Evolutionary conservation across 2,797 vertebrate species (phyloP), one percentile per base, ranked within the genome.

Genomic region (Echiichthys vipera): DNA sequence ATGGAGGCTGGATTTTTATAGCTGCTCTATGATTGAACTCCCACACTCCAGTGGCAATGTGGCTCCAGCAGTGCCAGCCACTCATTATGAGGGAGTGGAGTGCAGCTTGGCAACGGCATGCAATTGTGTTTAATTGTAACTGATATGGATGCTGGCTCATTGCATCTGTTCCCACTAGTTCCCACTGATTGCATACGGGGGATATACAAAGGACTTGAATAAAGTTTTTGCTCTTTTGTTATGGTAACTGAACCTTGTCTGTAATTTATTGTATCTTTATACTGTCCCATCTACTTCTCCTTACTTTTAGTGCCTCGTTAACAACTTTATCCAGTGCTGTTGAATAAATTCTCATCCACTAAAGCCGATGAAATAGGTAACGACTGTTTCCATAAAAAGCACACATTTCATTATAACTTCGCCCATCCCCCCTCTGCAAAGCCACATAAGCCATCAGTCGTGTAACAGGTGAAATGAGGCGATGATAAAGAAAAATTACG

Each of bases 71-170:
- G 77, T 43, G 66, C 57, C 70, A 69, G 62, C 64, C 50, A 9
- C 80, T 86, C 81, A 82, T 83, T 83, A 82, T 49, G 72, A 83
- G 50, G 58, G 76, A 87, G 71, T 4, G 17, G 36, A 77, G 74
- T 36, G 55, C 64, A 77, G 76, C 72, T 59, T 47, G 80, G 57
- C 55, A 86, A 63, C 57, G 20, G 69, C 78, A 71, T 32, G 50
- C 77, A 71, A 34, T 83, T 72, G 77, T 79, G 77, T 83, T 87
- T 88, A 91, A 91, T 91, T 85, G 84, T 90, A 86, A 92, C 51
- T 63, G 79, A 91, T 89, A 61, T 61, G 34, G 71, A 84, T 42
- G 67, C 68, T 17, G 29, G 24, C 50, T 71, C 61, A 32, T 62
- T 74, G 59, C 57, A 84, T 78, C 71, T 82, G 65, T 58, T 66